These are phyloP conservation scores for Teinopalpus imperialis DNA, from an alignment of 2,888 invertebrate species.

Conservation along the genomic window DNA sequence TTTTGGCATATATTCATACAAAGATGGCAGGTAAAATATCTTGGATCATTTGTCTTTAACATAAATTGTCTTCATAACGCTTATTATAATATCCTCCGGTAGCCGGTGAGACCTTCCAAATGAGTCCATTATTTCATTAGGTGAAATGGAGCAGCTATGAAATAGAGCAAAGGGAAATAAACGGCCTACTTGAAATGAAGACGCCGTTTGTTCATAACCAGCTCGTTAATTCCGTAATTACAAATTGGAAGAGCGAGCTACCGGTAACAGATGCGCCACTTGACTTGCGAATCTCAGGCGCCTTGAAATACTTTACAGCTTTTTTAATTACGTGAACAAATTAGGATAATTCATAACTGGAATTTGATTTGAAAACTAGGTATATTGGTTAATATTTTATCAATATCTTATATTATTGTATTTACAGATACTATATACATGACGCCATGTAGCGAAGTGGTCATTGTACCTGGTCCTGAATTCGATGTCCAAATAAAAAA, in stretches of 20 bases:
- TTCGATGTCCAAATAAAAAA: too few relatives aligned
- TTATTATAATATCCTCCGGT: constrained; percentile 57
- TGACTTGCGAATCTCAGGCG: constrained; percentile 52
- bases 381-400: too few relatives aligned
- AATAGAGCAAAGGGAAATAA: constrained; percentile 72
- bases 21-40: constrained; percentile 17
- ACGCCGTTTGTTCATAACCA: constrained; percentile 81
- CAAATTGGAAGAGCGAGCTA: constrained; percentile 72
- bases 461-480: too few relatives aligned
- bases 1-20: constrained; percentile 9
- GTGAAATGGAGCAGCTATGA: constrained; percentile 76
- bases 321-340: constrained; percentile 11
- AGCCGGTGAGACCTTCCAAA: constrained; percentile 58
- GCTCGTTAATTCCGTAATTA: constrained; percentile 80
- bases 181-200: constrained; percentile 76
- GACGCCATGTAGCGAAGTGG: too few relatives aligned
- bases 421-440: too few relatives aligned
- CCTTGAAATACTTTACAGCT: constrained; percentile 32
- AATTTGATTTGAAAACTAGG: too few relatives aligned
- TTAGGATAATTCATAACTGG: too few relatives aligned
- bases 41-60: constrained; percentile 30
- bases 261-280: constrained; percentile 76
- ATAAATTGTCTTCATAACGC: constrained; percentile 54
- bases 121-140: constrained; percentile 73
- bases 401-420: too few relatives aligned